Evolutionary conservation across 2,113 vertebrate species (phyloP), one percentile per base, ranked within the genome.

Genomic region (Leptobrachium ailaonicum): DNA sequence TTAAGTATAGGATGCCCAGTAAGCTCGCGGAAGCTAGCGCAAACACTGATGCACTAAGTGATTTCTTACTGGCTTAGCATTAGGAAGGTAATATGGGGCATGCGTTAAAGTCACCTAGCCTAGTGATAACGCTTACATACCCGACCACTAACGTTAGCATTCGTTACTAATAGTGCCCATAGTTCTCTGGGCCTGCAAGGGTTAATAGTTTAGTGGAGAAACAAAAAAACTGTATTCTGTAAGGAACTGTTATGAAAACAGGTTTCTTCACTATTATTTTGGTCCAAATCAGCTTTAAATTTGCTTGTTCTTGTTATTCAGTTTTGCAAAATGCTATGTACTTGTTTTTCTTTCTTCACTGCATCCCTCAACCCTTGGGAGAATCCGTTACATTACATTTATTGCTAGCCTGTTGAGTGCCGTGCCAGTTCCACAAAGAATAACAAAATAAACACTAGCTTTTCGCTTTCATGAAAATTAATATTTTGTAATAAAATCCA

Each of bases 131-230:
- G n/a, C n/a, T n/a, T n/a, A n/a, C n/a, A n/a, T n/a, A n/a, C n/a
- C n/a, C n/a, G n/a, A n/a, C n/a, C n/a, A n/a, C n/a, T n/a, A n/a
- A n/a, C n/a, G n/a, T n/a, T n/a, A n/a, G n/a, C n/a, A n/a, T n/a
- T n/a, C n/a, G n/a, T n/a, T n/a, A n/a, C n/a, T n/a, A n/a, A n/a
- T n/a, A n/a, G n/a, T n/a, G n/a, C n/a, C n/a, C n/a, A n/a, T n/a
- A n/a, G n/a, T n/a, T n/a, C n/a, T n/a, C 56, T 11, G 56, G 13
- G 56, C 10, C 56, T 14, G 9, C 10, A 14, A 60, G 56, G 74
- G 56, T 80, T 83, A 84, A 81, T 81, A 86, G 40, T 75, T 4
- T 83, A 82, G 40, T 8, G 20, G 40, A 13, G 71, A 41, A 70
- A 71, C 41, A 47, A 64, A 75, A 62, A 11, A 20, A 20, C 8